Evolutionary conservation across 2,888 invertebrate genomes (phyloP).

Genomic region (Monoplex corrugatus): DNA sequence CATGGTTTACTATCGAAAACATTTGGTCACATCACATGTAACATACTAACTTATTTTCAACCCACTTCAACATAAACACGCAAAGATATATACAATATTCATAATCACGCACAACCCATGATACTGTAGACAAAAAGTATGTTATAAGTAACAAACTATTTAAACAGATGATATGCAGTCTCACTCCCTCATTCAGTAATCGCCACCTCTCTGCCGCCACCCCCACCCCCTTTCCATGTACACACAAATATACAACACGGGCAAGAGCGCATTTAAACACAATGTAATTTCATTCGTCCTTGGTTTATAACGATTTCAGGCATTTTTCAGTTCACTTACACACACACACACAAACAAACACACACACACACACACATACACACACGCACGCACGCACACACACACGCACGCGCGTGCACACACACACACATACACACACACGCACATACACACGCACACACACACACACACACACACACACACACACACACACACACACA

Average conservation of each 20-base stretch:
- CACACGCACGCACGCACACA: slow-evolving; percentile 2
- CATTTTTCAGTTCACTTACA: neutral
- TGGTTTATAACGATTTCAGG: too few species aligned
- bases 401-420: neutral
- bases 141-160: too few species aligned
- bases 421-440: slow-evolving; percentile 2
- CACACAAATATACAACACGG: neutral
- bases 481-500: neutral
- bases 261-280: too few species aligned
- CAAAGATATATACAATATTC: neutral
- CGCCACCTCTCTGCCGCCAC: neutral
- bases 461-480: slow-evolving; percentile 22
- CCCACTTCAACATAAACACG: neutral
- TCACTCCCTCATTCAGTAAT: neutral
- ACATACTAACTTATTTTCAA: too few species aligned
- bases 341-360: neutral
- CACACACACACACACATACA: neutral
- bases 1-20: too few species aligned
- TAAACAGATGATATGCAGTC: too few species aligned
- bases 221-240: neutral
- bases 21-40: too few species aligned
- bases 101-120: neutral
- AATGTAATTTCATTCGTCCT: too few species aligned
- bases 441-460: slow-evolving; percentile 12
- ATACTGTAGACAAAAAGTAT: too few species aligned